phyloP scores from a whole-genome alignment of 1,140 invertebrate genomes.

The Holcopasites calliopsidis region DNA sequence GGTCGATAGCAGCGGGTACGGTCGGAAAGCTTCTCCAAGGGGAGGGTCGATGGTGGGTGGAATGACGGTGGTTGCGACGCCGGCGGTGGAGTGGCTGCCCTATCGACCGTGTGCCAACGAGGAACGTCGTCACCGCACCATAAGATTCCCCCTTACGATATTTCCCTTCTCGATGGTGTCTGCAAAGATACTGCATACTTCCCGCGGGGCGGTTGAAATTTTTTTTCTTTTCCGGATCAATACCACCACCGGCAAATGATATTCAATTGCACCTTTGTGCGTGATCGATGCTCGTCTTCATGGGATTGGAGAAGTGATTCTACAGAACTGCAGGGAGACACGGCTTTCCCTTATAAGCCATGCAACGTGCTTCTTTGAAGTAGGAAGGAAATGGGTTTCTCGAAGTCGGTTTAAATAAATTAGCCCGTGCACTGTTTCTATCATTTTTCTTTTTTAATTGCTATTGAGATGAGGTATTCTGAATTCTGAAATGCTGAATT shows the following conservation, averaged over 20 bases:
- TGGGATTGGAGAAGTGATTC: not conserved
- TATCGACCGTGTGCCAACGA: slow-evolving; percentile 64
- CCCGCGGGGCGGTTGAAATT: slow-evolving; percentile 8
- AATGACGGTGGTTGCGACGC: slow-evolving; percentile 35
- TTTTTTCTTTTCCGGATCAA: slow-evolving; percentile 19
- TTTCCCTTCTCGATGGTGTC: slow-evolving; percentile 27
- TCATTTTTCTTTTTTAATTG: too few species aligned
- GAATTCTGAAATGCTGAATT: too few species aligned
- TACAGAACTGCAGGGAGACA: not conserved
- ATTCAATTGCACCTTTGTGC: slow-evolving; percentile 11
- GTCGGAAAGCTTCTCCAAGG: slow-evolving; percentile 58
- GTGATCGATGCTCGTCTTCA: not conserved
- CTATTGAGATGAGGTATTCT: too few species aligned
- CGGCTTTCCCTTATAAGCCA: not conserved
- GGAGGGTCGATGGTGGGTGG: slow-evolving; percentile 48
- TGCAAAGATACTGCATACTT: slow-evolving; percentile 25
- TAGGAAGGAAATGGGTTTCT: not conserved
- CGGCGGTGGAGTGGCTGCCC: slow-evolving; percentile 56
- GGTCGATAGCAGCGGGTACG: slow-evolving; percentile 65
- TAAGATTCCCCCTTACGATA: slow-evolving; percentile 58
- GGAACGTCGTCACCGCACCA: slow-evolving; percentile 61
- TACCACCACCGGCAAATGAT: not conserved
- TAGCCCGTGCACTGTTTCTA: too few species aligned
- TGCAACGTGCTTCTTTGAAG: not conserved
- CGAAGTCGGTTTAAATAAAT: too few species aligned